Evolutionary conservation across 2,888 invertebrate species (phyloP), one percentile per base, ranked within the genome.

Genomic region (Cataglyphis rosenhaueri): DNA sequence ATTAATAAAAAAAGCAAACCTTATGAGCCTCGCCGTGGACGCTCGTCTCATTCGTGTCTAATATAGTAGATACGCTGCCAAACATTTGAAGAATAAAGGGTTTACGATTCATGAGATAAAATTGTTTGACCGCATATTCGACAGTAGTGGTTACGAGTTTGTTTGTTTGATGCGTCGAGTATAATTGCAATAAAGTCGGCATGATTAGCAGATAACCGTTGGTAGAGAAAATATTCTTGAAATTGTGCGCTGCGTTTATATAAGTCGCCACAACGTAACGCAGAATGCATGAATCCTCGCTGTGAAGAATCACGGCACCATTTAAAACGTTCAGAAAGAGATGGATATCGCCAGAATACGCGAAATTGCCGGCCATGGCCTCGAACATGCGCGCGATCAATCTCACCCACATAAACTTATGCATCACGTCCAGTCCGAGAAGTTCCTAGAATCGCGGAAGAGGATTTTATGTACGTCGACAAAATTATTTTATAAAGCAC

Each of bases 71-170:
- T 0, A 99, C 98, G 3, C 99, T 99, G 1, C 99, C 99, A 95
- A 99, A 99, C 99, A 99, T 99, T 96, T 99, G 99, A 74, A 99
- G 95, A 90, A 99, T 98, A 92, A 99, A 99, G 0, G 99, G 99
- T 93, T 99, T 99, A 73, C 99, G 96, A 93, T 99, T 99, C 94
- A 99, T 96, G 83, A 99, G 96, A 95, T 99, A 99, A 95, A 99
- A 99, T 94, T 99, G 99, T 93, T 99, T 99, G 18, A 99, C 99
- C 0, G 99, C 98, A 94, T 99, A 99, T 94, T 99, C 99, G 78
- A 99, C 98, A 0, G 99, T 99, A 0, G 98, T 97, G 6, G 98
- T 98, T 1, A 99, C 97, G 32, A 99, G 95, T 93, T 97, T 97
- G 95, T 99, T 99, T 0, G 99, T 99, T 95, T 99, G 99, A 95